Evolutionary conservation across 2,797 vertebrate species (phyloP).

Genomic region (Alosa sapidissima): DNA sequence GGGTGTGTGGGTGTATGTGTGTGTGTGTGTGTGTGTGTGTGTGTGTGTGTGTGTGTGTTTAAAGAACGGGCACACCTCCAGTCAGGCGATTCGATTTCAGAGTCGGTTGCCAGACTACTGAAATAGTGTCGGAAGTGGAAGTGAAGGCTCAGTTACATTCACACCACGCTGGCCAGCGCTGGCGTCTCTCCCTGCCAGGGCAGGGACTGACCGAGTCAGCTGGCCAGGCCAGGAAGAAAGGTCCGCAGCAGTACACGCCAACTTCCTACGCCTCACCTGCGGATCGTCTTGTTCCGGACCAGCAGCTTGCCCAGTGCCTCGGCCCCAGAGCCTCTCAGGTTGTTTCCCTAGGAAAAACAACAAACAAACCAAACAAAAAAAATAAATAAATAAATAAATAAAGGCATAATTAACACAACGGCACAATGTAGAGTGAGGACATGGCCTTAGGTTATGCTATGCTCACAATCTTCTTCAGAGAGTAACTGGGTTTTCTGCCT

Average conservation of each 20-base stretch:
- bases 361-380: background rate
- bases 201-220: background rate
- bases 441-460: background rate
- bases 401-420: background rate
- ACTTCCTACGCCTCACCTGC: constrained; percentile 71
- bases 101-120: background rate
- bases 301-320: constrained; percentile 86
- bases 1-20: background rate
- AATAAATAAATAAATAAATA: background rate
- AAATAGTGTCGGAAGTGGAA: constrained; percentile 26
- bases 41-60: background rate
- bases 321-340: constrained; percentile 80
- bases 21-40: background rate
- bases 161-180: background rate
- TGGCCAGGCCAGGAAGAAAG: background rate
- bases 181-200: background rate
- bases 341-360: constrained; percentile 83
- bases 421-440: background rate
- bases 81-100: background rate
- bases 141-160: background rate
- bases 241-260: too few relatives aligned
- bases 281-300: constrained; percentile 82
- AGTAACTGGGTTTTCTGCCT: background rate
- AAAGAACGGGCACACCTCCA: background rate
- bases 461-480: background rate